A percentile compares a stretch with the other conserved stretches of the same genome.
Conservation (phyloP, 1,140 invertebrate species). For the Arctopsyche grandis region DNA sequence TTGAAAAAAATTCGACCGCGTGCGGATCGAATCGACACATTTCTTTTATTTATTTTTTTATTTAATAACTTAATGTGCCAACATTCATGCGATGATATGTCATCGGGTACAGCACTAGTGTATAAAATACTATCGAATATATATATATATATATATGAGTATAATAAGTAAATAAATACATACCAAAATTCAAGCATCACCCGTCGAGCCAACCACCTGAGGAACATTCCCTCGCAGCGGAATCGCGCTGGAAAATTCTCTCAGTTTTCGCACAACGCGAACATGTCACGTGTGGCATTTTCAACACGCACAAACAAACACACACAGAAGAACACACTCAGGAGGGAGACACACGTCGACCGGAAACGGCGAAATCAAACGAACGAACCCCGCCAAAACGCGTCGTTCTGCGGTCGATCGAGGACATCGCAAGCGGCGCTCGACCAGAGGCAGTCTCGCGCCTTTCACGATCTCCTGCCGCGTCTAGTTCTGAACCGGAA, state of each 20-base stretch:
- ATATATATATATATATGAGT: too few relatives aligned
- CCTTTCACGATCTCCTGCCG: too few relatives aligned
- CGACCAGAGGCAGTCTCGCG: background rate
- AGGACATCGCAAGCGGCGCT: background rate
- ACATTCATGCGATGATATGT: too few relatives aligned
- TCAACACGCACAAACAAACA: background rate
- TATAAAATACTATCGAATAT: too few relatives aligned
- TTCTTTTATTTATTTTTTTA: too few relatives aligned
- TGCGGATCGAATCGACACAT: too few relatives aligned
- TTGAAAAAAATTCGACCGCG: too few relatives aligned
- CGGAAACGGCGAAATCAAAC: background rate
- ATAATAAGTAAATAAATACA: background rate
- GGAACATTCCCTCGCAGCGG: background rate
- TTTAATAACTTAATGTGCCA: too few relatives aligned
- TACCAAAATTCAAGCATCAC: constrained; percentile 47
- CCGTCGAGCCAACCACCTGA: constrained; percentile 51
- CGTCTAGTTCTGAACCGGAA: background rate
- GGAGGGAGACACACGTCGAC: background rate
- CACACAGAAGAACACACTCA: too few relatives aligned
- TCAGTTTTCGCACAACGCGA: background rate
- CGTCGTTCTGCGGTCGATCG: too few relatives aligned
- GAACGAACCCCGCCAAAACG: too few relatives aligned
- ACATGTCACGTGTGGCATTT: background rate
- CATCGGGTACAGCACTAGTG: too few relatives aligned
- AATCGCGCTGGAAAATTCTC: constrained; percentile 18